These are phyloP conservation scores for Calosoma granatense DNA, from an alignment of 1,140 invertebrate species.

Conservation along the genomic window DNA sequence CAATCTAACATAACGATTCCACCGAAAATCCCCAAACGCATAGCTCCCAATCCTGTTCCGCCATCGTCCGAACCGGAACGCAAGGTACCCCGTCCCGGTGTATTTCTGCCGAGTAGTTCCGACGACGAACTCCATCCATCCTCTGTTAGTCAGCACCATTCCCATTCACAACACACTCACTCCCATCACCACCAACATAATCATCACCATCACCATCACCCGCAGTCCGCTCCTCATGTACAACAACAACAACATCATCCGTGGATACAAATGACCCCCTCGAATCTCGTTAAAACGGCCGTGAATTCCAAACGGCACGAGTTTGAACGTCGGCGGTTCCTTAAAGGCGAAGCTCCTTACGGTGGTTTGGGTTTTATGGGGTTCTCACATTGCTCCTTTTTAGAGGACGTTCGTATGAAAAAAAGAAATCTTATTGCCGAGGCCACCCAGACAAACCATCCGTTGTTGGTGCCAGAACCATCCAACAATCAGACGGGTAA, in stretches of 20 bases:
- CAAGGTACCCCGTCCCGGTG: constrained; percentile 28
- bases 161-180: constrained; percentile 6
- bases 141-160: constrained; percentile 3
- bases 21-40: constrained; percentile 13
- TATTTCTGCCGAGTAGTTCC: constrained; percentile 30
- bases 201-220: constrained; percentile 10
- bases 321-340: constrained; percentile 30
- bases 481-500: constrained; percentile 49
- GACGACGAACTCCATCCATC: constrained; percentile 21
- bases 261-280: constrained; percentile 43
- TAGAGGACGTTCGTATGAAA: constrained; percentile 27
- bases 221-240: background rate
- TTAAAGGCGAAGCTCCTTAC: constrained; percentile 23
- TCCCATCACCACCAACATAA: constrained; percentile 2
- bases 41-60: constrained; percentile 7
- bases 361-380: constrained; percentile 19
- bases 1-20: constrained; percentile 9
- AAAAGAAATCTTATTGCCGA: constrained; percentile 28
- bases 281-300: constrained; percentile 52
- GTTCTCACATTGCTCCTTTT: constrained; percentile 14
- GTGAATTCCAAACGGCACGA: constrained; percentile 51
- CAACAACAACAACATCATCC: background rate
- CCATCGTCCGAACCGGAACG: constrained; percentile 1
- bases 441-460: constrained; percentile 23
- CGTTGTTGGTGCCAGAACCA: constrained; percentile 24